Evolutionary conservation across 2,888 invertebrate species (phyloP).

Genomic region (Volucella bombylans): DNA sequence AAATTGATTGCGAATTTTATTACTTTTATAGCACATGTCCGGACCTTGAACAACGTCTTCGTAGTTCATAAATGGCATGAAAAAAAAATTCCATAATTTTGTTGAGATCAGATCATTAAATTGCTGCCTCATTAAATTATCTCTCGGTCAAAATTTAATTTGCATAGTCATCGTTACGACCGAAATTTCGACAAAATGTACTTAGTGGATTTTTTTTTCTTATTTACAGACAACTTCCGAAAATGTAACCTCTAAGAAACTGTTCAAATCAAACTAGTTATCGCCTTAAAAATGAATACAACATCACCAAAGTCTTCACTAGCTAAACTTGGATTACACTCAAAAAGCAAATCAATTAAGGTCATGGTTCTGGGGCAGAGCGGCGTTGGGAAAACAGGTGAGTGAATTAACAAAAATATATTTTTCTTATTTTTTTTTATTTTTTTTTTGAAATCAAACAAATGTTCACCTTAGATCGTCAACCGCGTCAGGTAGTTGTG

Average conservation of each 20-base stretch:
- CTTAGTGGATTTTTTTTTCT: background rate
- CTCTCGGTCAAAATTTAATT: too few species aligned
- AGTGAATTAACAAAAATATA: slow-evolving; percentile 72
- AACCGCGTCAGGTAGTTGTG: too few species aligned
- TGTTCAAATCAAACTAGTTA: slow-evolving; percentile 34
- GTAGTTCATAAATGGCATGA: too few species aligned
- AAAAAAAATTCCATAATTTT: too few species aligned
- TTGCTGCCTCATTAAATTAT: too few species aligned
- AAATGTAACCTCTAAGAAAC: slow-evolving; percentile 57
- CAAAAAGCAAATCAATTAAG: slow-evolving; percentile 87
- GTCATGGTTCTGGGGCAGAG: slow-evolving; percentile 91
- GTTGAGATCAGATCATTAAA: too few species aligned
- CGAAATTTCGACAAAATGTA: background rate
- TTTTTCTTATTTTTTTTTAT: background rate
- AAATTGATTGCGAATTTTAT: too few species aligned
- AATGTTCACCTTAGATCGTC: too few species aligned
- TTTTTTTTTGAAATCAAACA: background rate
- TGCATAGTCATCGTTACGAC: too few species aligned
- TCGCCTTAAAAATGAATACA: slow-evolving; percentile 82
- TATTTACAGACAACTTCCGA: slow-evolving; percentile 43
- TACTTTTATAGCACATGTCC: too few species aligned
- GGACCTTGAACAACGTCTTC: too few species aligned
- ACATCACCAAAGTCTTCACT: slow-evolving; percentile 87
- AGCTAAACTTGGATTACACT: slow-evolving; percentile 87
- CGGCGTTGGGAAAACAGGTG: slow-evolving; percentile 93